Base-by-base conservation (phyloP, 2,113 vertebrate genomes). In the Laterallus jamaicensis region DNA sequence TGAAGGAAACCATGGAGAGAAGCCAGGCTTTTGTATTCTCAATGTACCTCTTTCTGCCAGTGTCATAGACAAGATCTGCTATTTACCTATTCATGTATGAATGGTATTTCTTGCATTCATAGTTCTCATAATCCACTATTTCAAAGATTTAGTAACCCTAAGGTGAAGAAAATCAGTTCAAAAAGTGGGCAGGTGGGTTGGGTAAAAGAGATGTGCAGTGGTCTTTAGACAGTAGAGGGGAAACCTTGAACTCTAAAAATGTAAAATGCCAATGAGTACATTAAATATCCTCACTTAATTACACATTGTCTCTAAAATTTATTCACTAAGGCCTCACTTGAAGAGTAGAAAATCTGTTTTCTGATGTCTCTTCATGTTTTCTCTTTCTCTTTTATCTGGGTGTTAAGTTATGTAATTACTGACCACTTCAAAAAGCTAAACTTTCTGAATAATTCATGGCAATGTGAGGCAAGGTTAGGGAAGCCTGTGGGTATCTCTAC, bases 391-490 rank as follows among this genome's bases (percentile, higher is more conserved):
- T 87, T 90, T 83, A 78, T 86, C 79, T 90, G 4, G 0, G 42
- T 88, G 44, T 68, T 94, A 96, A 95, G 84, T 90, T 79, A n/a
- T 68, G 44, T 92, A 94, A 96, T 96, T 96, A 95, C 76, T 82
- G 91, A 80, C 81, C 82, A 88, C 74, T 95, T 92, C 87, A 95
- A 96, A 96, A 95, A 93, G 82, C 35, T 75, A 90, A 91, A 89
- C 35, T 93, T 96, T 54, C 76, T 96, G 92, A 96, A 96, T 96
- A 92, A 96, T 96, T 94, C 88, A 95, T 0, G 5, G 75, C 50
- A 92, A 93, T 68, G 87, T 24, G 55, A 90, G 59, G 60, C 52
- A 91, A 71, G 50, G 83, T 89, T 79, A 88, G n/a, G 21, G 42
- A 20, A 89, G 80, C 82, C 93, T 93, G 64, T 95, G 90, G 88